A percentile compares a stretch with the other conserved stretches of the same genome.
Evolutionary conservation across 2,113 vertebrate species (phyloP).

Genomic region (Gymnocephalus cernua): DNA sequence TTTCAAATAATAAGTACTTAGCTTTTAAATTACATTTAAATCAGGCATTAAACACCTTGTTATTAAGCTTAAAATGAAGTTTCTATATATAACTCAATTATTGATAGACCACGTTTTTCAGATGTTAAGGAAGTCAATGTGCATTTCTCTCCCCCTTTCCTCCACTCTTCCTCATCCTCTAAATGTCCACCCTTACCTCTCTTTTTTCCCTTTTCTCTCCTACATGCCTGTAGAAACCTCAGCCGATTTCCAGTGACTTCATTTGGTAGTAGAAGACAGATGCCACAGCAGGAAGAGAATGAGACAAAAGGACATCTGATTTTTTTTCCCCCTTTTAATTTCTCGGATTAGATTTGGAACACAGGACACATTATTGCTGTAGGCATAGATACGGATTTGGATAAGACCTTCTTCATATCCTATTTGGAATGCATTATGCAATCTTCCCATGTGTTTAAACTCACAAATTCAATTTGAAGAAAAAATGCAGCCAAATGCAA

Average conservation of each 20-base stretch:
- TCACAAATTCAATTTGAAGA: background rate
- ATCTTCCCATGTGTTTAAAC: slow-evolving; percentile 24
- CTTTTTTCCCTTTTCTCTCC: background rate
- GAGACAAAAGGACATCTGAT: slow-evolving; percentile 10
- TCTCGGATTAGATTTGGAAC: slow-evolving; percentile 4
- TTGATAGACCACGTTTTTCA: background rate
- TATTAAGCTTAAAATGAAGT: too few relatives aligned
- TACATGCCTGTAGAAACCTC: slow-evolving; percentile 11
- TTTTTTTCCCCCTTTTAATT: slow-evolving; percentile 24
- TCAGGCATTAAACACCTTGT: too few relatives aligned
- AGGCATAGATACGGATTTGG: slow-evolving; percentile 21
- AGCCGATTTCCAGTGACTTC: background rate
- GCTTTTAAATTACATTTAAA: too few relatives aligned
- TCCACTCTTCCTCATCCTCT: background rate
- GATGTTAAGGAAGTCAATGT: background rate
- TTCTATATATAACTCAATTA: background rate
- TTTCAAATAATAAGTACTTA: too few relatives aligned
- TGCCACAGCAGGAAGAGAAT: slow-evolving; percentile 19
- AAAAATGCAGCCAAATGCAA: background rate
- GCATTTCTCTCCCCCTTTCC: background rate
- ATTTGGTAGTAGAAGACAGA: slow-evolving; percentile 10
- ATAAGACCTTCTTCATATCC: slow-evolving; percentile 41
- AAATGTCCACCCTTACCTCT: background rate
- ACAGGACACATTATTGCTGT: slow-evolving; percentile 13
- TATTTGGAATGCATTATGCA: slow-evolving; percentile 8